Evolutionary conservation across 2,113 vertebrate genomes (phyloP).

Genomic region (Sinosuthora webbiana): DNA sequence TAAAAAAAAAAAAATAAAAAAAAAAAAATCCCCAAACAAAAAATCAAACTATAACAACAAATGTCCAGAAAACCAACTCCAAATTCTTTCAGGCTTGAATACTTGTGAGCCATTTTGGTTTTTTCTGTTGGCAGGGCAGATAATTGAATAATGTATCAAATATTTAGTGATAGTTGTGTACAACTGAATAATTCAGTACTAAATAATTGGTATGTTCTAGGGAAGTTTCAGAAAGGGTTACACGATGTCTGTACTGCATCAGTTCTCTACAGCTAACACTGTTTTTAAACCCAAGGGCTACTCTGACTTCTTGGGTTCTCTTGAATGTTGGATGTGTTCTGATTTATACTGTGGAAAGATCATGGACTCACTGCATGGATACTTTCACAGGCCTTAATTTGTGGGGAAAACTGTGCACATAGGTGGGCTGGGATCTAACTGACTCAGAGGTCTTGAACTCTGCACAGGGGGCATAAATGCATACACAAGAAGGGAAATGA

Average conservation of each 20-base stretch:
- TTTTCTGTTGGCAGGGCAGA: not conserved
- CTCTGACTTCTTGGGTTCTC: not conserved
- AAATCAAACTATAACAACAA: not conserved
- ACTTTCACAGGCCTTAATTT: not conserved
- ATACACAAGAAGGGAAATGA: not conserved
- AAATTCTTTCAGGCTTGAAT: not conserved
- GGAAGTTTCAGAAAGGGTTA: not conserved
- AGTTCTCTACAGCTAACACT: not conserved
- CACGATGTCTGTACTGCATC: not conserved
- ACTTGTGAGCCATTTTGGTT: not conserved
- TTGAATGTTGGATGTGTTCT: not conserved
- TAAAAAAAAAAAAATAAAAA: not conserved
- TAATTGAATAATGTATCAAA: constrained; percentile 10
- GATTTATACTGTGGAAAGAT: not conserved
- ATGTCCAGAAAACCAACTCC: not conserved
- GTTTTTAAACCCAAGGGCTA: not conserved
- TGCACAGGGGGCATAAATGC: not conserved
- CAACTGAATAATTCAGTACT: not conserved
- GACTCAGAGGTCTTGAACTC: not conserved
- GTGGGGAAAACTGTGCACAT: not conserved
- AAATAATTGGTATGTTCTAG: not conserved
- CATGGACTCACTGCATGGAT: rapidly evolving
- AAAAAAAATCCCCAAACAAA: not conserved
- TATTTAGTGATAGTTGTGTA: constrained; percentile 1
- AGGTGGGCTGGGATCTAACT: not conserved